A percentile compares a stretch with the other conserved stretches of the same genome.
Evolutionary conservation across 2,113 vertebrate species (phyloP).

Genomic region (Formicarius rufipectus): DNA sequence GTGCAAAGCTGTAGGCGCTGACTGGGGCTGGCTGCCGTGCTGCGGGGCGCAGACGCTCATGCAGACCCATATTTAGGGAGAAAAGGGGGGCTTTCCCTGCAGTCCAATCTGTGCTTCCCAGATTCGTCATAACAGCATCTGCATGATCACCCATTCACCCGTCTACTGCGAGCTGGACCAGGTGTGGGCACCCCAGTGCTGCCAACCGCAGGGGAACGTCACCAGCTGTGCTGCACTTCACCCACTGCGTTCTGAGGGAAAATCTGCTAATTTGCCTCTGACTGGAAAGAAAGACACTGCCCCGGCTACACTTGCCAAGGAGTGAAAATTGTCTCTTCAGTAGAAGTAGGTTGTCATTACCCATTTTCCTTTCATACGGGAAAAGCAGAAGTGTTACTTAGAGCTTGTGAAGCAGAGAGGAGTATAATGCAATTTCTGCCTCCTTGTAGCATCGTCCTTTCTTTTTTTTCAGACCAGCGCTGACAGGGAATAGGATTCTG

Average conservation of each 20-base stretch:
- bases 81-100: neutral
- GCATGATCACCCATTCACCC: neutral
- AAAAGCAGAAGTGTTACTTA: conserved; percentile 9
- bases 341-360: conserved; percentile 38
- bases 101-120: fast-evolving
- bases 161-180: neutral
- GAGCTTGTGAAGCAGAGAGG: neutral
- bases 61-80: fast-evolving
- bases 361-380: conserved; percentile 28
- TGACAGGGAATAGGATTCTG: neutral
- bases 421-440: conserved; percentile 34
- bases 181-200: neutral
- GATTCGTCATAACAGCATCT: neutral
- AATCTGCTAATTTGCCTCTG: conserved; percentile 21
- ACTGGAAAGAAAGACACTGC: neutral
- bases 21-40: neutral
- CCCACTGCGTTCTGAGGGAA: neutral
- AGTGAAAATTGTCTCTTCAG: conserved; percentile 40
- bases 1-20: neutral
- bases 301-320: conserved; percentile 31
- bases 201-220: fast-evolving
- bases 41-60: neutral
- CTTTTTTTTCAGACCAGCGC: neutral
- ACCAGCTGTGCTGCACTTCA: neutral
- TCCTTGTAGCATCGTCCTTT: neutral